A percentile compares a stretch with the other conserved stretches of the same genome.
These are phyloP conservation scores for Panthera uncia DNA, from an alignment of 2,113 vertebrate species.

Conservation along the genomic window DNA sequence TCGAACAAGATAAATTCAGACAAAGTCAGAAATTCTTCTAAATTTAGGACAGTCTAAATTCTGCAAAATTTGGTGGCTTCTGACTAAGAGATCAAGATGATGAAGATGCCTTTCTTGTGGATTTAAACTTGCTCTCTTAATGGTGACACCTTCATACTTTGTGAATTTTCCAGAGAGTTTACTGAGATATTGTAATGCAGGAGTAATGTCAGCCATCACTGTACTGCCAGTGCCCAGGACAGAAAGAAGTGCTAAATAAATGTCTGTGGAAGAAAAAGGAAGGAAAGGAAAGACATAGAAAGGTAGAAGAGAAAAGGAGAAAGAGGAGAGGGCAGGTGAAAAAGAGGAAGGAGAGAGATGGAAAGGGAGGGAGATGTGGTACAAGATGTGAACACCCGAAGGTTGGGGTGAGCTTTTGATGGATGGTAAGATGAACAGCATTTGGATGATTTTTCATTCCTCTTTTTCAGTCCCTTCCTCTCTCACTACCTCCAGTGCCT, in stretches of 20 bases:
- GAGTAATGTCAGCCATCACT: neutral
- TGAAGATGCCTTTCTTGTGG: neutral
- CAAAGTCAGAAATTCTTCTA: neutral
- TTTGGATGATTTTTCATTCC: neutral
- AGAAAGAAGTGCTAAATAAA: neutral
- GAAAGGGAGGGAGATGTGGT: too few species aligned
- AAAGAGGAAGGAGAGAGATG: neutral
- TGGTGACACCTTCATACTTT: neutral
- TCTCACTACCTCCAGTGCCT: neutral
- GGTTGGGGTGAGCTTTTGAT: neutral
- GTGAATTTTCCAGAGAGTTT: neutral
- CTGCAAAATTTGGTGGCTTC: neutral
- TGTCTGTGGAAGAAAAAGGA: neutral
- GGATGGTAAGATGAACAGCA: too few species aligned
- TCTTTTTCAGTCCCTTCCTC: neutral
- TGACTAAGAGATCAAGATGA: neutral
- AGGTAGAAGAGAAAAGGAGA: neutral
- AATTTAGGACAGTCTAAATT: too few species aligned
- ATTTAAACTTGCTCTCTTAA: neutral
- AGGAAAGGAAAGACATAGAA: neutral
- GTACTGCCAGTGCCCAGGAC: neutral
- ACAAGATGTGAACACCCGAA: rapidly evolving
- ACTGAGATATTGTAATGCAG: neutral
- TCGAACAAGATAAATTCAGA: neutral
- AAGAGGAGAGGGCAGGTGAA: too few species aligned